phyloP scores from a whole-genome alignment of 1,140 invertebrate species.

The Colletes latitarsis region DNA sequence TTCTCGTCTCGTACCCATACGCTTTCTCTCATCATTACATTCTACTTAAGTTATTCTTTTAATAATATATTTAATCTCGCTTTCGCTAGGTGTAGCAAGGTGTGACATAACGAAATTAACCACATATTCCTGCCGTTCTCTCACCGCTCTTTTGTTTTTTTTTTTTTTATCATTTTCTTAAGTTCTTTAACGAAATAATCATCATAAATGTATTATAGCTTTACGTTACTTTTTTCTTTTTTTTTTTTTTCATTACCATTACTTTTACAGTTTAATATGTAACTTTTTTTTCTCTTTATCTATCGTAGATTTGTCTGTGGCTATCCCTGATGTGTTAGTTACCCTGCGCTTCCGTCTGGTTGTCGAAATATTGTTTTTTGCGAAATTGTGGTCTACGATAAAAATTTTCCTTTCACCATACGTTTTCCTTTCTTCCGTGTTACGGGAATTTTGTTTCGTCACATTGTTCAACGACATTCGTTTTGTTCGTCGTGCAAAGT shows the following conservation, averaged over 20 bases:
- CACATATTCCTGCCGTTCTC: slow-evolving; percentile 42
- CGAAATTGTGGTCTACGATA: slow-evolving; percentile 77
- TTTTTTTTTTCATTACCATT: slow-evolving; percentile 71
- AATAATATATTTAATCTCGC: slow-evolving; percentile 71
- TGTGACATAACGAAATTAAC: slow-evolving; percentile 68
- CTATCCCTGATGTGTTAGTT: slow-evolving; percentile 82
- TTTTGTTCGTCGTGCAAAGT: slow-evolving; percentile 7
- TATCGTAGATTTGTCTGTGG: slow-evolving; percentile 82
- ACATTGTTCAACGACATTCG: not conserved
- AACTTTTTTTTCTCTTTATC: slow-evolving; percentile 77
- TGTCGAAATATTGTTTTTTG: slow-evolving; percentile 79
- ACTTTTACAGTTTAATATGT: slow-evolving; percentile 80
- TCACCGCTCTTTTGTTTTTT: slow-evolving; percentile 10
- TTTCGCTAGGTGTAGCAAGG: slow-evolving; percentile 61
- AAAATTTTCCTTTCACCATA: slow-evolving; percentile 56
- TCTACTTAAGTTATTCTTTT: slow-evolving; percentile 62
- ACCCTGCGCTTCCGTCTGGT: slow-evolving; percentile 82
- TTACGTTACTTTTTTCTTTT: slow-evolving; percentile 66
- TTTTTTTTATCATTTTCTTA: slow-evolving; percentile 56
- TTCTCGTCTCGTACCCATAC: slow-evolving; percentile 62
- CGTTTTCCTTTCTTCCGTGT: slow-evolving; percentile 1
- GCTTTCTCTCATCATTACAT: slow-evolving; percentile 64
- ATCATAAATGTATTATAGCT: slow-evolving; percentile 72
- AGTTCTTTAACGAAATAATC: slow-evolving; percentile 76
- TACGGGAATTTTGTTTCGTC: too few species aligned